Percentiles rank a stretch among this genome's conserved stretches.
phyloP scores from a whole-genome alignment of 2,888 invertebrate species.

The Eupithecia subumbrata region DNA sequence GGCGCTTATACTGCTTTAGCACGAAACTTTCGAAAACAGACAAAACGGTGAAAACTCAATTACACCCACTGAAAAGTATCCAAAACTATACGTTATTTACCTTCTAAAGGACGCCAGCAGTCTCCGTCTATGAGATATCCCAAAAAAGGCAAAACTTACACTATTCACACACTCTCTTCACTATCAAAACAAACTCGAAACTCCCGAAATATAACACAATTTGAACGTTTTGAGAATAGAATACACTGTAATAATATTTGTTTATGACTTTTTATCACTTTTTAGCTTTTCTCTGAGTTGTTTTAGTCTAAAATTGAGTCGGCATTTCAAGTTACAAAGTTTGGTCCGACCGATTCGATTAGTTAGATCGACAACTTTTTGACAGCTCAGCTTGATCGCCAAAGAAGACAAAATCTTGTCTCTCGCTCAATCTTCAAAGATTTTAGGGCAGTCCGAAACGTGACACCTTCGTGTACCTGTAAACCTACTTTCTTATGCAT shows the following conservation, averaged over 20 bases:
- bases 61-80: not conserved
- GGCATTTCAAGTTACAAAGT: constrained; percentile 46
- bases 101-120: constrained; percentile 39
- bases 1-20: constrained; percentile 50
- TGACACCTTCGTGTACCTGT: not conserved
- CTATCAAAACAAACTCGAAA: constrained; percentile 44
- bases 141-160: constrained; percentile 37
- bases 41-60: not conserved
- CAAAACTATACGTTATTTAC: constrained; percentile 34
- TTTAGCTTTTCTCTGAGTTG: constrained; percentile 25
- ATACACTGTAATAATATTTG: constrained; percentile 38
- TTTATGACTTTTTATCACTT: constrained; percentile 40
- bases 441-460: not conserved
- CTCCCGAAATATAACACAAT: constrained; percentile 40
- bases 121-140: constrained; percentile 46
- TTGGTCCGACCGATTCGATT: too few species aligned
- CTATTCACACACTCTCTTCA: constrained; percentile 38
- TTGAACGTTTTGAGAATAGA: constrained; percentile 29
- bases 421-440: constrained; percentile 12
- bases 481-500: not conserved
- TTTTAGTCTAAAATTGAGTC: constrained; percentile 29
- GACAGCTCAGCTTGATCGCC: constrained; percentile 25
- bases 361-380: constrained; percentile 41
- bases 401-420: not conserved
- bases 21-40: constrained; percentile 21